These are phyloP conservation scores for Solenopsis invicta DNA, from an alignment of 1,140 invertebrate genomes.

Conservation along the genomic window DNA sequence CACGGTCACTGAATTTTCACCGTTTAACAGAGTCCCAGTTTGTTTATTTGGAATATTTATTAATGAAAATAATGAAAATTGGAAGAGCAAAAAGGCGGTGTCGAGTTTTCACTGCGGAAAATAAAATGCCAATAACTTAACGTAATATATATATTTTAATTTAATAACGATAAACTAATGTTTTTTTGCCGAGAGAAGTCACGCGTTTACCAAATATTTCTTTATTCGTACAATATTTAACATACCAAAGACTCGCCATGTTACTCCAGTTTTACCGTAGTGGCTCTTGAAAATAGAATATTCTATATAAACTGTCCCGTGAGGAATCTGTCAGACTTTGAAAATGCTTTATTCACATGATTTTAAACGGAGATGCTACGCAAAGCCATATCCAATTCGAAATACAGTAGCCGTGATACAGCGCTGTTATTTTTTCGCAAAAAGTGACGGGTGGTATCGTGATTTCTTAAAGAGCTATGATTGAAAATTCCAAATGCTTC, in stretches of 20 bases:
- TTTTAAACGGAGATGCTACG: conserved; percentile 5
- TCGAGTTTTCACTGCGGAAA: neutral
- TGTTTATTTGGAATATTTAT: neutral
- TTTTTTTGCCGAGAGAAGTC: neutral
- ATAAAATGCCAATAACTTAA: neutral
- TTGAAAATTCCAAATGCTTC: too few relatives aligned
- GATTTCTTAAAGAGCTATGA: neutral
- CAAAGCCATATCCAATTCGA: neutral
- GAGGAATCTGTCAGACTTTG: conserved; percentile 46
- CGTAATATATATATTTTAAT: neutral
- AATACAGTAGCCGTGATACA: too few relatives aligned
- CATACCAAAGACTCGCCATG: neutral
- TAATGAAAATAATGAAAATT: neutral
- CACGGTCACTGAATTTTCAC: neutral
- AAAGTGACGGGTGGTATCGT: neutral
- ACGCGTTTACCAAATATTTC: neutral
- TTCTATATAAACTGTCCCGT: conserved; percentile 28
- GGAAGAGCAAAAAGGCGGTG: neutral
- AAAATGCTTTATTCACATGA: conserved; percentile 39
- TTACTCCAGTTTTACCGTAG: neutral
- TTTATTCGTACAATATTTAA: conserved; percentile 25
- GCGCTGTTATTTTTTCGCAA: neutral
- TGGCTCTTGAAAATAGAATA: conserved; percentile 39
- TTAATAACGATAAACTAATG: neutral
- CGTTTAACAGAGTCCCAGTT: neutral